Conservation (phyloP, 2,888 invertebrate genomes). For the Rugalucina vietnamica region DNA sequence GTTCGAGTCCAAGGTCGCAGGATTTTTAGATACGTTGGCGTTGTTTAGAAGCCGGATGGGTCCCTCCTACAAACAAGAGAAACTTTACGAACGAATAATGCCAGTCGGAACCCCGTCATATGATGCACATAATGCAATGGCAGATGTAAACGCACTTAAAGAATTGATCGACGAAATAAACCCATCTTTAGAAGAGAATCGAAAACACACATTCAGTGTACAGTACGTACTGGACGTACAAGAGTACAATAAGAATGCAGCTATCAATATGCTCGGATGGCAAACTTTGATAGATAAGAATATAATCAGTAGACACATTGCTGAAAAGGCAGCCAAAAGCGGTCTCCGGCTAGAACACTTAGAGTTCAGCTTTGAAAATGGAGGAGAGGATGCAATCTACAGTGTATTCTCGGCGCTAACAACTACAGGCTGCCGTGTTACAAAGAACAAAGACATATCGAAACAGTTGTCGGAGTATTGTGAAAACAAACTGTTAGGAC, state of each 20-base stretch:
- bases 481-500: neutral
- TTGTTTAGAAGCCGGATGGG: neutral
- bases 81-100: neutral
- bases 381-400: neutral
- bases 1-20: neutral
- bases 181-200: neutral
- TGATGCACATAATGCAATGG: slow-evolving; percentile 2
- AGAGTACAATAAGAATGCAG: neutral
- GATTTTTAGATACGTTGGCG: neutral
- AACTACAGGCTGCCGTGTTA: neutral
- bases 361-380: neutral
- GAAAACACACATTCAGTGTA: neutral
- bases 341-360: neutral
- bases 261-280: neutral
- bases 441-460: neutral
- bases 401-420: neutral
- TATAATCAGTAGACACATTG: neutral
- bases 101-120: neutral
- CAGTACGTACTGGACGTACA: neutral
- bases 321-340: neutral
- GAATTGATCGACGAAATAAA: neutral
- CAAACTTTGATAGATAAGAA: neutral
- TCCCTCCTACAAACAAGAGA: neutral
- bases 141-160: neutral
- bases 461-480: neutral